Conservation (phyloP, 2,797 vertebrate genomes). For the Oreonectes daqikongensis region DNA sequence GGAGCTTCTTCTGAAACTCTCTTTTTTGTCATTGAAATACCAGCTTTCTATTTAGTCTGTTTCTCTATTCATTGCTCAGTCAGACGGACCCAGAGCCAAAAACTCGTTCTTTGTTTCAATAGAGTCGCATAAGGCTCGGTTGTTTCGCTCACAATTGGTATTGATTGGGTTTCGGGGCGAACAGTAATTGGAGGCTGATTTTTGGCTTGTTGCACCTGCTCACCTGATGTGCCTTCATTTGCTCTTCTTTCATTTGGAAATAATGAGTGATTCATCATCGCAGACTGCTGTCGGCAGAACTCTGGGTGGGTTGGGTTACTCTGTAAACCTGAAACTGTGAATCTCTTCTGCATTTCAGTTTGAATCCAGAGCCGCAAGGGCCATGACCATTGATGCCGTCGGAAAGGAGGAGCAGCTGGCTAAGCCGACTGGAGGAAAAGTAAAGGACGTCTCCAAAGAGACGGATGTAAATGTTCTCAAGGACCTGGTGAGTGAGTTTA, state of each 20-base stretch:
- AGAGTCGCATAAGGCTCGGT: conserved; percentile 57
- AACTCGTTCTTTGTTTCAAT: conserved; percentile 59
- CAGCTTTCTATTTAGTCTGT: conserved; percentile 11
- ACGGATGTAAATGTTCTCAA: conserved; percentile 51
- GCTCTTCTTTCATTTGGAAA: conserved; percentile 51
- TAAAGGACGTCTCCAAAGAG: conserved; percentile 41
- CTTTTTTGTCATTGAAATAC: background rate
- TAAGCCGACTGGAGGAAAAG: conserved; percentile 30
- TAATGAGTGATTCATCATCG: conserved; percentile 37
- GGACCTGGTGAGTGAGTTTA: conserved; percentile 56
- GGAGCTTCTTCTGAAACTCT: background rate
- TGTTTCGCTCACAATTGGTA: conserved; percentile 66
- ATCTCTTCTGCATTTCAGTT: conserved; percentile 55
- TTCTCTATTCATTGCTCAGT: conserved; percentile 23
- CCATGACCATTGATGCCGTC: background rate
- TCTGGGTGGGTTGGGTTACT: conserved; percentile 22
- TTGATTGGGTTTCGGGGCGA: conserved; percentile 70
- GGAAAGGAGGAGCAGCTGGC: conserved; percentile 26
- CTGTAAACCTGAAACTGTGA: conserved; percentile 25
- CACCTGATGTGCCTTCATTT: conserved; percentile 48
- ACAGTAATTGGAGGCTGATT: conserved; percentile 72
- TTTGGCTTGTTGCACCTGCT: conserved; percentile 65
- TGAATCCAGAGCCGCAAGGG: conserved; percentile 17
- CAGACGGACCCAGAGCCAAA: conserved; percentile 18
- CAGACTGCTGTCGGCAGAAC: conserved; percentile 1